Evolutionary conservation across 2,888 invertebrate genomes (phyloP).

Genomic region (Bimastos eiseni): DNA sequence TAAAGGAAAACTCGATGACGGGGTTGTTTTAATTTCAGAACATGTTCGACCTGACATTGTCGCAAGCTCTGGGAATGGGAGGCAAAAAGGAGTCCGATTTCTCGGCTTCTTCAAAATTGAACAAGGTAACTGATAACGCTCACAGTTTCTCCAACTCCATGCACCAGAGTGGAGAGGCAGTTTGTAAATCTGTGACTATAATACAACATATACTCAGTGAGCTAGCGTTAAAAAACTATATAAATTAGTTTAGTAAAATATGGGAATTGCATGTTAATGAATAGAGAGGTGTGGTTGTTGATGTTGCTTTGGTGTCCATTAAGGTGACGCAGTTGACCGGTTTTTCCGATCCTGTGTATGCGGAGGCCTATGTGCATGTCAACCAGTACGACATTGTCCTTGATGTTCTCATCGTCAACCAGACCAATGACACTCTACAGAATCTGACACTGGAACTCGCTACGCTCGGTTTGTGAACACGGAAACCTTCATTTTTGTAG

Average conservation of each 20-base stretch:
- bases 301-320: constrained; percentile 30
- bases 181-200: too few species aligned
- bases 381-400: constrained; percentile 88
- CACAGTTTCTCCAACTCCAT: background rate
- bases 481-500: background rate
- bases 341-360: constrained; percentile 98
- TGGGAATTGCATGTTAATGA: background rate
- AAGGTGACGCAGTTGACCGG: constrained; percentile 92
- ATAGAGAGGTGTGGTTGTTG: background rate
- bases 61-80: constrained; percentile 76
- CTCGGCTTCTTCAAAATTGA: constrained; percentile 66
- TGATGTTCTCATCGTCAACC: constrained; percentile 91
- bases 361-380: constrained; percentile 98
- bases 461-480: constrained; percentile 70
- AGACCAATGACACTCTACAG: constrained; percentile 93
- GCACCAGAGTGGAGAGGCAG: too few species aligned
- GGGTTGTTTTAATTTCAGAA: constrained; percentile 64
- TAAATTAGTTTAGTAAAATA: too few species aligned
- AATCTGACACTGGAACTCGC: constrained; percentile 96
- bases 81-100: constrained; percentile 64
- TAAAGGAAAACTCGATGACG: background rate
- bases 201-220: too few species aligned
- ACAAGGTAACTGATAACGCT: constrained; percentile 65
- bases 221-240: background rate
- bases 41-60: constrained; percentile 90